Percentiles rank a stretch among this genome's conserved stretches.
These are phyloP conservation scores for Harpagus bidentatus DNA, from an alignment of 2,113 vertebrate species.

Conservation along the genomic window DNA sequence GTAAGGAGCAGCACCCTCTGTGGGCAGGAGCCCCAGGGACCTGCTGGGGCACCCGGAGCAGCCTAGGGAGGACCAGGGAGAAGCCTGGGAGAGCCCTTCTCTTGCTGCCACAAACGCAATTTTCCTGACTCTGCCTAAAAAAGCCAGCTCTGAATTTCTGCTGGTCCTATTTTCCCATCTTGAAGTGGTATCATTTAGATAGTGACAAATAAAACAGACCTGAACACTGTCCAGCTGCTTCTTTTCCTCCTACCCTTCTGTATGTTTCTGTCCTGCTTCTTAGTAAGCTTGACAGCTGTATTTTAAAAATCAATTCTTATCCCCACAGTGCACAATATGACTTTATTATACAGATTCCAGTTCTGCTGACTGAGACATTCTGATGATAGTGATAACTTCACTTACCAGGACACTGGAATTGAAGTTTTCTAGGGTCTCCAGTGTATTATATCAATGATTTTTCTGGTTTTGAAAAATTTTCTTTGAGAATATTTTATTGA, in stretches of 20 bases:
- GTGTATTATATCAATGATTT: background rate
- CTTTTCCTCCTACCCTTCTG: background rate
- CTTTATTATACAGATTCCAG: background rate
- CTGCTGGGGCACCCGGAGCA: background rate
- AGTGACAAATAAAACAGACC: background rate
- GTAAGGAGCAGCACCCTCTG: background rate
- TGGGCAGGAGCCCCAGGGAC: background rate
- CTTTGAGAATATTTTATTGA: background rate
- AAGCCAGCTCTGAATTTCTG: background rate
- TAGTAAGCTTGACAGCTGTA: background rate
- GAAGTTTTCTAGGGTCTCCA: background rate
- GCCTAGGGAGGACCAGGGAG: background rate
- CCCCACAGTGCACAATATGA: background rate
- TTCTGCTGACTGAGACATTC: background rate
- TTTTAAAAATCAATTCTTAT: background rate
- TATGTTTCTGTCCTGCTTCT: background rate
- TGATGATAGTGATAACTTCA: background rate
- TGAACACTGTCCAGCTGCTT: background rate
- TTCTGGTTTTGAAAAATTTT: background rate
- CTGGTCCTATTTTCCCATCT: background rate
- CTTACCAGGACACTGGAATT: background rate
- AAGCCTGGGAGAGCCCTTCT: background rate
- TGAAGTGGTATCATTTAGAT: background rate
- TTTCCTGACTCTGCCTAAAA: background rate
- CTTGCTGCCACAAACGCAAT: background rate